Percentiles rank a stretch among this genome's conserved stretches.
phyloP scores from a whole-genome alignment of 1,140 invertebrate genomes.

The Bombus picipes region DNA sequence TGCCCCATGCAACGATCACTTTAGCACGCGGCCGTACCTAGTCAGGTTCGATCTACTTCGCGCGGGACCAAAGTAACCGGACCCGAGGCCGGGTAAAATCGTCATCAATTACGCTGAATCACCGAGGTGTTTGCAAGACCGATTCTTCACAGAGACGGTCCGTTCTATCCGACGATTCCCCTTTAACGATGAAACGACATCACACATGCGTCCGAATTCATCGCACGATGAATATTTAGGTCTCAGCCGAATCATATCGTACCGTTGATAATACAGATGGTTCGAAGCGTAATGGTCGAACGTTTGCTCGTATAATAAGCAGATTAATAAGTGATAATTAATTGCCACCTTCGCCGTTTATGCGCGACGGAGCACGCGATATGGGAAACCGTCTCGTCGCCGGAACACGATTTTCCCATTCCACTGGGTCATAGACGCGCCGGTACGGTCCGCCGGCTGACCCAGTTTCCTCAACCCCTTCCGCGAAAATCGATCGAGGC shows the following conservation, averaged over 20 bases:
- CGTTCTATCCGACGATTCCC: background rate
- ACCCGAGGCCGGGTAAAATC: background rate
- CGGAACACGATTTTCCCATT: constrained; percentile 23
- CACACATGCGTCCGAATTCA: constrained; percentile 12
- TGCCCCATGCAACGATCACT: background rate
- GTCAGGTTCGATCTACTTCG: background rate
- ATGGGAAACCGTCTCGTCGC: too few relatives aligned
- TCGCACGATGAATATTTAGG: constrained; percentile 27
- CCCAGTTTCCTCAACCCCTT: constrained; percentile 9
- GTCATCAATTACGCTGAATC: constrained; percentile 8
- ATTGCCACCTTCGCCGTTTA: constrained; percentile 40
- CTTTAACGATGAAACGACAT: background rate
- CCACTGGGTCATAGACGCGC: background rate
- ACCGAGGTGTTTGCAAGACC: background rate
- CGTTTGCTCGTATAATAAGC: constrained; percentile 32
- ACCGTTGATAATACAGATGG: constrained; percentile 39
- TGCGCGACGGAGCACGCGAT: background rate
- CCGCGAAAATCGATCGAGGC: constrained; percentile 29
- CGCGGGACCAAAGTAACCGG: background rate
- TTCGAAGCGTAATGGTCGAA: constrained; percentile 28
- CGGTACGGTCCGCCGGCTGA: background rate
- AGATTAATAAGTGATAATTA: constrained; percentile 43
- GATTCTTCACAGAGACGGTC: background rate
- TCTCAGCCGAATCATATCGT: background rate
- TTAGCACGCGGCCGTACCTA: background rate